Conservation (phyloP, 2,113 vertebrate genomes). For the Oncorhynchus tshawytscha region DNA sequence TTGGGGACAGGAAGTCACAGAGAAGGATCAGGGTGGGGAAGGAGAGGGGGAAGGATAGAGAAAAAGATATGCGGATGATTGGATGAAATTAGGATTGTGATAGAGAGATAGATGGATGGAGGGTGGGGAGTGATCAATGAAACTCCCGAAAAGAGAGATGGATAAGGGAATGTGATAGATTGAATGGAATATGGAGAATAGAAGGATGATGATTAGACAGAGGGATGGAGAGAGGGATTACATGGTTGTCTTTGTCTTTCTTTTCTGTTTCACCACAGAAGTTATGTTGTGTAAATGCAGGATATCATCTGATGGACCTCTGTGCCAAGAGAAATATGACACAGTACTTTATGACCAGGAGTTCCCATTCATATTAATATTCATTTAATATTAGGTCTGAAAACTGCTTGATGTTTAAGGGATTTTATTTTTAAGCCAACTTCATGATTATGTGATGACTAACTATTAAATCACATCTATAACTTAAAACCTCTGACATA, state of each 20-base stretch:
- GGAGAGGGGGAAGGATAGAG: neutral
- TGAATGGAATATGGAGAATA: neutral
- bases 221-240: neutral
- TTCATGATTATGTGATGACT: constrained; percentile 5
- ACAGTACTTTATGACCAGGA: constrained; percentile 18
- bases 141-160: neutral
- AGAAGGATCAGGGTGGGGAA: neutral
- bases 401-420: neutral
- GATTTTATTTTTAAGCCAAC: neutral
- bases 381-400: neutral
- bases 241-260: constrained; percentile 23
- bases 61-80: neutral
- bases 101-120: neutral
- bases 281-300: constrained; percentile 26
- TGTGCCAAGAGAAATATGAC: constrained; percentile 30
- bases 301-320: constrained; percentile 23
- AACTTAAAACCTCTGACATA: neutral
- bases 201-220: constrained; percentile 16
- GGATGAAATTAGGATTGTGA: neutral
- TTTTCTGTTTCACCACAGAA: constrained; percentile 44
- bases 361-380: constrained; percentile 29
- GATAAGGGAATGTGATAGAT: neutral
- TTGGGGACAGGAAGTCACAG: neutral
- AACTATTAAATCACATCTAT: neutral
- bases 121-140: neutral